Conservation (phyloP, 2,888 invertebrate genomes). For the Ametastegia equiseti region DNA sequence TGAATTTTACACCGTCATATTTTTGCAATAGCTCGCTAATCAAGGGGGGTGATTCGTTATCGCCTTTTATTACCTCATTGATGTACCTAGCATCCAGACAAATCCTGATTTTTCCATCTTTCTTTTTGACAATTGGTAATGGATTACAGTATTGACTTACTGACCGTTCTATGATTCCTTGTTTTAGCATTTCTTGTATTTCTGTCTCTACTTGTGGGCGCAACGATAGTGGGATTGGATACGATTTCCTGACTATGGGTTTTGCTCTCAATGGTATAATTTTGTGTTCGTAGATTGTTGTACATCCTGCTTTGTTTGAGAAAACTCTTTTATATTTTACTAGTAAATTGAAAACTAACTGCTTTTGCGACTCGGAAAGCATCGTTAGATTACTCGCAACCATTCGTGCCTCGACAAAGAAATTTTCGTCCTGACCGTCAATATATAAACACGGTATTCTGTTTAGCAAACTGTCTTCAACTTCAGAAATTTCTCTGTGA, state of each 20-base stretch:
- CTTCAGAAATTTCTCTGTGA: background rate
- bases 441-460: background rate
- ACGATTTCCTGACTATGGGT: slow-evolving; percentile 58
- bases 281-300: slow-evolving; percentile 59
- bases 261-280: slow-evolving; percentile 56
- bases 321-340: slow-evolving; percentile 52
- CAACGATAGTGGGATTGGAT: slow-evolving; percentile 63
- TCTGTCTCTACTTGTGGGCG: slow-evolving; percentile 59
- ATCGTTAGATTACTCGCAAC: slow-evolving; percentile 50
- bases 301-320: slow-evolving; percentile 57
- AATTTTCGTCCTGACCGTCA: background rate
- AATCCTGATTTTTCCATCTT: slow-evolving; percentile 62
- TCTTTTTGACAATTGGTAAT: slow-evolving; percentile 61
- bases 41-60: slow-evolving; percentile 58
- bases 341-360: slow-evolving; percentile 23
- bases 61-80: slow-evolving; percentile 61
- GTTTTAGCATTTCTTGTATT: slow-evolving; percentile 59
- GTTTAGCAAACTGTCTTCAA: background rate
- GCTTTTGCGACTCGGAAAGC: background rate
- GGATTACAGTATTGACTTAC: slow-evolving; percentile 63
- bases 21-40: slow-evolving; percentile 55
- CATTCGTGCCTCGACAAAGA: slow-evolving; percentile 41
- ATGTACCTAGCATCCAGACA: slow-evolving; percentile 64
- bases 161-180: slow-evolving; percentile 61
- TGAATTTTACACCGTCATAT: slow-evolving; percentile 52